phyloP scores from a whole-genome alignment of 2,113 vertebrate species.

The Pardalotus punctatus region DNA sequence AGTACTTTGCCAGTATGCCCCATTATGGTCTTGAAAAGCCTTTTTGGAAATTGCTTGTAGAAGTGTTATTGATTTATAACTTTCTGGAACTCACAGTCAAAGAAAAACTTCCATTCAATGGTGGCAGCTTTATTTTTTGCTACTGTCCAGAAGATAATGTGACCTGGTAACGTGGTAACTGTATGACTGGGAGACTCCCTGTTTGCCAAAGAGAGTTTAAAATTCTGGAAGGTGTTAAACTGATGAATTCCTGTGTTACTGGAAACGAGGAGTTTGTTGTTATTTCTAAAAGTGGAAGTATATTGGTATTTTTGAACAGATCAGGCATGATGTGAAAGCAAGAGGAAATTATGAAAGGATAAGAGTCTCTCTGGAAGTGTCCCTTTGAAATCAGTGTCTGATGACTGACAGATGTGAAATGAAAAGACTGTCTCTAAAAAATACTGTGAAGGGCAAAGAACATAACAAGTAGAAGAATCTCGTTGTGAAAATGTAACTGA shows the following conservation, averaged over 20 bases:
- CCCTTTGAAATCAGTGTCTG: constrained; percentile 33
- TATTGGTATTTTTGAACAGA: constrained; percentile 18
- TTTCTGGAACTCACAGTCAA: neutral
- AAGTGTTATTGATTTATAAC: neutral
- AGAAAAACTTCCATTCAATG: neutral
- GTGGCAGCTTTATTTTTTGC: neutral
- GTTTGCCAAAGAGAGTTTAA: neutral
- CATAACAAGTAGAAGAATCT: neutral
- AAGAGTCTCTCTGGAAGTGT: constrained; percentile 9
- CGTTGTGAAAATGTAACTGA: neutral
- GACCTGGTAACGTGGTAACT: neutral
- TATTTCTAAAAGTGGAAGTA: neutral
- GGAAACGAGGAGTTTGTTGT: neutral
- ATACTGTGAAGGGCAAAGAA: neutral
- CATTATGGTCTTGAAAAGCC: neutral
- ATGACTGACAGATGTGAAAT: constrained; percentile 49
- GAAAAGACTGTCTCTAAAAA: constrained; percentile 8
- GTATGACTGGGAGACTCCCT: neutral
- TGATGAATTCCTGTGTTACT: neutral
- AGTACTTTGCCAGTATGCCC: neutral
- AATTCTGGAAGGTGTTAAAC: neutral
- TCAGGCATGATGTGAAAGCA: constrained; percentile 4
- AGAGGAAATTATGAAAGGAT: constrained; percentile 4
- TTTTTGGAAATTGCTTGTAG: neutral
- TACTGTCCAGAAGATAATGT: neutral